Evolutionary conservation across 2,888 invertebrate genomes (phyloP).

Genomic region (Nemotelus nigrinus): DNA sequence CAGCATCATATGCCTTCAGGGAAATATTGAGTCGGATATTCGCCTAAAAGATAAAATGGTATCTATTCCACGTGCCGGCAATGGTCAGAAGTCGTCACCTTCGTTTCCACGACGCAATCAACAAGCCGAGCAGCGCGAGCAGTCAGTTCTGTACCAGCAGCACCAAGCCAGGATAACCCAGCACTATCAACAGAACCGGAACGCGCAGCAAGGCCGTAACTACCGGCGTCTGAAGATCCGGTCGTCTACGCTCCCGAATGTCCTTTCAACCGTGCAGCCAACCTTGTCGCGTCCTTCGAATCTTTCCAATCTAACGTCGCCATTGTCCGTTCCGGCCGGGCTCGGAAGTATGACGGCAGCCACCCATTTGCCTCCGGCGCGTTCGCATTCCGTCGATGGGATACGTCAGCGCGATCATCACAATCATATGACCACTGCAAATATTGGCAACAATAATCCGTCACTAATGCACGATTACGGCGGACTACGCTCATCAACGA

Average conservation of each 20-base stretch:
- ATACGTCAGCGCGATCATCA: conserved; percentile 58
- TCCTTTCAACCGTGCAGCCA: not conserved
- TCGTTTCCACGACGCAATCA: conserved; percentile 29
- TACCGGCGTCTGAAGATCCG: conserved; percentile 61
- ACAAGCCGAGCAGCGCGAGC: conserved; percentile 17
- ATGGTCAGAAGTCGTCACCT: conserved; percentile 38
- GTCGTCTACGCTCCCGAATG: conserved; percentile 57
- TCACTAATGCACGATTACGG: conserved; percentile 55
- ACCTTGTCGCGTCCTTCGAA: conserved; percentile 19
- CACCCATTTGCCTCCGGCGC: conserved; percentile 43
- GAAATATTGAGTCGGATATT: conserved; percentile 50
- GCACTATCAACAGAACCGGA: conserved; percentile 52
- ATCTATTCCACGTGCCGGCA: conserved; percentile 53
- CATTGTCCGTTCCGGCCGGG: conserved; percentile 51
- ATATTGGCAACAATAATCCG: conserved; percentile 54
- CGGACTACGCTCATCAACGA: conserved; percentile 26
- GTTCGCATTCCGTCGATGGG: conserved; percentile 64
- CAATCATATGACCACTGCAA: not conserved
- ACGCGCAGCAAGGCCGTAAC: conserved; percentile 54
- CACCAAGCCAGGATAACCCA: conserved; percentile 45
- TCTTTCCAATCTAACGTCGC: conserved; percentile 52
- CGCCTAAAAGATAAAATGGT: conserved; percentile 50
- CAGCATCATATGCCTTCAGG: conserved; percentile 49
- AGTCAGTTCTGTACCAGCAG: conserved; percentile 22
- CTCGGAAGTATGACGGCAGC: conserved; percentile 8